Base-by-base conservation (phyloP, 1,140 invertebrate species). In the Matsumurasca onukii region DNA sequence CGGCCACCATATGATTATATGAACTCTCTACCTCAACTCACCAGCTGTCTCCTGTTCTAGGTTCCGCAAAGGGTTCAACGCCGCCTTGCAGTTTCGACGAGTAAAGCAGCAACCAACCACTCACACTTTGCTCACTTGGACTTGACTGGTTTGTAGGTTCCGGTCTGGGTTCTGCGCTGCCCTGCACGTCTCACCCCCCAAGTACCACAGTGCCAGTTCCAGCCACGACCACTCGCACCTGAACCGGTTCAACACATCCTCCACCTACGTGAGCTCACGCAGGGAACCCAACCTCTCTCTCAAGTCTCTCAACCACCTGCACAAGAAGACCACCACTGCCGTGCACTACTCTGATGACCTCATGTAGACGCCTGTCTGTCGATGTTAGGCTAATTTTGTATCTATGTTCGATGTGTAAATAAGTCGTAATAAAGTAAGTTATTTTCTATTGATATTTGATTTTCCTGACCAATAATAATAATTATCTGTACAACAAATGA, bases 231-330 rank as follows among this genome's bases (percentile, higher is more conserved):
- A 85, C 70, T 82, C 82, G 29, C 76, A 82, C 61, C 78, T 88
- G 15, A 82, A 85, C 67, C 79, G 86, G 70, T 84, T 84, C 72
- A 88, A 88, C 76, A 88, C 86, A 12, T 85, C 81, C 72, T 86
- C 85, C 66, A 86, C 86, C 0, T 88, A 86, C 78, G 81, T 88
- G 63, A 73, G 70, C 64, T 69, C 71, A 39, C 48, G 68, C 9
- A 31, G 72, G 27, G 66, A 62, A 20, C 20, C 51, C 22, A 34
- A 52, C 13, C 15, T 13, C 52, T 61, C 52, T 3, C 66, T 68
- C 66, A 68, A 65, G 31, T 45, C 62, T 39, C 2, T 45, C 31
- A 24, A 65, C 34, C 9, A 20, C 34, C 22, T 34, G 27, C 24
- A 65, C 9, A 25, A 29, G 17, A 65, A 65, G 62, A 59, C 24